phyloP scores from a whole-genome alignment of 2,888 invertebrate genomes.

The Macropis europaea region DNA sequence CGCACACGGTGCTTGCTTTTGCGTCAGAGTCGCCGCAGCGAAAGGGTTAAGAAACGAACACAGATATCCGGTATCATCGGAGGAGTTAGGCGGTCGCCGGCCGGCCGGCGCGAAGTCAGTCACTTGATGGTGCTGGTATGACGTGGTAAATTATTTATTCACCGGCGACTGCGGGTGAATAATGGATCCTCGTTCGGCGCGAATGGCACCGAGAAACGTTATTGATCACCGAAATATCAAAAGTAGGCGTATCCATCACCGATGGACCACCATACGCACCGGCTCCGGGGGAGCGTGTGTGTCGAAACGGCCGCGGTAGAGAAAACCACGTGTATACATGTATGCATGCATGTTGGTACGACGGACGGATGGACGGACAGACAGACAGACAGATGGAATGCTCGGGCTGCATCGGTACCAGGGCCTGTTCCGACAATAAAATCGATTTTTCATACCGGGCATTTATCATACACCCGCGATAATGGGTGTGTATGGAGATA shows the following conservation, averaged over 20 bases:
- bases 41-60: constrained; percentile 34
- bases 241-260: constrained; percentile 75
- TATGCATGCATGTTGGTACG: neutral
- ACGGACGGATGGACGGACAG: constrained; percentile 13
- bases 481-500: constrained; percentile 61
- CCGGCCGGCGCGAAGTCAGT: constrained; percentile 61
- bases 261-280: constrained; percentile 60
- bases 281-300: constrained; percentile 14
- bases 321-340: constrained; percentile 14
- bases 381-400: constrained; percentile 55
- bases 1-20: too few relatives aligned
- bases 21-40: too few relatives aligned
- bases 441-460: constrained; percentile 66
- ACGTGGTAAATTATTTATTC: constrained; percentile 77
- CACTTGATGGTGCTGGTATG: constrained; percentile 69
- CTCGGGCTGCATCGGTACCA: constrained; percentile 32
- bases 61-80: constrained; percentile 38
- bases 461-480: constrained; percentile 64
- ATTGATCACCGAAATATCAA: constrained; percentile 77
- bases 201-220: constrained; percentile 68
- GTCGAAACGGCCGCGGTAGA: constrained; percentile 41
- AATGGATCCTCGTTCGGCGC: constrained; percentile 70
- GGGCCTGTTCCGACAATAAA: constrained; percentile 61
- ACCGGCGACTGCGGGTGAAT: constrained; percentile 73
- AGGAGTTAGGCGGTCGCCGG: constrained; percentile 37